These are phyloP conservation scores for Tribolium freemani DNA, from an alignment of 2,888 invertebrate species.

Conservation along the genomic window DNA sequence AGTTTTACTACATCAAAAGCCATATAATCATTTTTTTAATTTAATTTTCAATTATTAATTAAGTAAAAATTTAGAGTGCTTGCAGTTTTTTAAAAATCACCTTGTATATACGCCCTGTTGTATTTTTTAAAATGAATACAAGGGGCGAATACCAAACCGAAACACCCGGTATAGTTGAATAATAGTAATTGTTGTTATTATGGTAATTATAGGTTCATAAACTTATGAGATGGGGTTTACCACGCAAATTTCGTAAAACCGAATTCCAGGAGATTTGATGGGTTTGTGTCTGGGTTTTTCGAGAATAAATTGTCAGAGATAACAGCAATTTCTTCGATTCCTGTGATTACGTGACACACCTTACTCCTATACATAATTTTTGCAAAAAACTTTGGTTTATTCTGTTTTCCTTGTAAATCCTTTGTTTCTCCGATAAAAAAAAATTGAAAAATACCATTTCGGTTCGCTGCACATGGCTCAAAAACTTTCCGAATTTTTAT, in stretches of 20 bases:
- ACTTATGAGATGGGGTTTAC: background rate
- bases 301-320: background rate
- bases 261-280: background rate
- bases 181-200: too few species aligned
- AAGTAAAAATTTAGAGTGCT: too few species aligned
- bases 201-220: background rate
- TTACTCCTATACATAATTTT: too few species aligned
- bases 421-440: background rate
- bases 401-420: background rate
- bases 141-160: too few species aligned
- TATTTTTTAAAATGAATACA: too few species aligned
- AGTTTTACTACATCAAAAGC: too few species aligned
- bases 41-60: too few species aligned
- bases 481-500: background rate
- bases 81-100: too few species aligned
- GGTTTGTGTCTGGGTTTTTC: background rate
- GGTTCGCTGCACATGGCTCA: slow-evolving; percentile 5
- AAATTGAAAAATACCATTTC: background rate
- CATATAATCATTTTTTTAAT: too few species aligned
- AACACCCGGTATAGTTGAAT: too few species aligned
- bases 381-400: background rate
- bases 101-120: too few species aligned
- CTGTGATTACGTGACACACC: too few species aligned
- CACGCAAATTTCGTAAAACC: background rate
- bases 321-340: background rate